Evolutionary conservation across 2,113 vertebrate genomes (phyloP), one percentile per base, ranked within the genome.

Genomic region (Hippocampus abdominalis): DNA sequence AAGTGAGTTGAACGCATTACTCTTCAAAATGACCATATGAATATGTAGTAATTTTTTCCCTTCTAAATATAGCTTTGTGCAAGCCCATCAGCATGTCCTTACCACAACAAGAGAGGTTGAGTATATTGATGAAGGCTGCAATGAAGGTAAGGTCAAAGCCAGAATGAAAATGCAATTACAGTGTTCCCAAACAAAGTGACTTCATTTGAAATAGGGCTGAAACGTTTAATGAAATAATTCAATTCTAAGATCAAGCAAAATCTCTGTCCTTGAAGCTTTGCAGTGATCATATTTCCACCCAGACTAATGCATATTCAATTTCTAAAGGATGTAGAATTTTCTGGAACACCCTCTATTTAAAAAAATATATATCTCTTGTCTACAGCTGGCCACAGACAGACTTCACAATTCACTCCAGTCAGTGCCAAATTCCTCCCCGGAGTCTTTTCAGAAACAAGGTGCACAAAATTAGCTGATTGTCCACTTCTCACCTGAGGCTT

Each of bases 401-500:
- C 86, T 90, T 57, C 73, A 85, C 51, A 83, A 64, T 68, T 81
- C 77, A 0, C 69, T 92, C 53, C 70, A 70, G 54, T 77, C 85
- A 0, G 74, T 83, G 21, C 82, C 89, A 6, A 88, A 85, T 10
- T 59, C 83, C 27, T 90, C 87, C 59, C 10, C 87, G 65, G 89
- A 92, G 39, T 59, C 75, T 39, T 89, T 92, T 81, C 71, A 91
- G 60, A 81, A 83, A 63, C 87, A 91, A 87, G 89, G 93, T 94
- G 68, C 21, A 53, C 51, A 53, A 53, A n/a, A 53, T 53, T 53
- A 9, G 10, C 21, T 11, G 21, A 53, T 53, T 8, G 9, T 53
- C 56, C 20, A 63, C 12, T 40, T 40, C 3, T 23, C 7, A 5
- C 4, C 21, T 13, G 2, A 64, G 32, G 42, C 13, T 1, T 16